Evolutionary conservation across 2,797 vertebrate genomes (phyloP).

Genomic region (Danio jaintianensis): DNA sequence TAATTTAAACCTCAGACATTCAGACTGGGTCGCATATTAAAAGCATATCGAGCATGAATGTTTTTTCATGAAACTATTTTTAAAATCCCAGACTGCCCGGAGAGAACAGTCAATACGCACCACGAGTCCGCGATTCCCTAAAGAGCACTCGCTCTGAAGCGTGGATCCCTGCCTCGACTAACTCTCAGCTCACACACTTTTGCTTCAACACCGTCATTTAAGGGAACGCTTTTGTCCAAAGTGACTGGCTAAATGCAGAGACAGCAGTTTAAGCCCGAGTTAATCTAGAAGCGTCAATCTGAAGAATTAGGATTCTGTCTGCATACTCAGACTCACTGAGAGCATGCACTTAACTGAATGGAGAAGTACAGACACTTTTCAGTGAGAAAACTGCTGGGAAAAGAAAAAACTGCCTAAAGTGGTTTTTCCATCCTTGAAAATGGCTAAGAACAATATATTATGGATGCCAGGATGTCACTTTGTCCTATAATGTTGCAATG

Average conservation of each 20-base stretch:
- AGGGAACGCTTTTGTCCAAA: background rate
- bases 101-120: conserved; percentile 28
- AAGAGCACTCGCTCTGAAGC: conserved; percentile 16
- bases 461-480: too few relatives aligned
- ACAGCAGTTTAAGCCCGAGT: background rate
- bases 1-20: conserved; percentile 20
- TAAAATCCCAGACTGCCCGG: conserved; percentile 21
- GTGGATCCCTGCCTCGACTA: background rate
- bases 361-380: background rate
- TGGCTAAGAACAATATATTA: too few relatives aligned
- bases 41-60: conserved; percentile 5
- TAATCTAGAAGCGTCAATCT: background rate
- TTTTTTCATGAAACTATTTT: conserved; percentile 27
- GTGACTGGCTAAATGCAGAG: background rate
- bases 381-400: background rate
- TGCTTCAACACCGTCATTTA: background rate
- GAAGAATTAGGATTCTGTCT: background rate
- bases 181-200: conserved; percentile 4
- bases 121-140: conserved; percentile 11
- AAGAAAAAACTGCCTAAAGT: background rate
- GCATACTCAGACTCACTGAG: background rate
- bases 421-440: background rate
- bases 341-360: background rate
- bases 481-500: too few relatives aligned
- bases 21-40: conserved; percentile 19